Evolutionary conservation across 2,888 invertebrate genomes (phyloP).

Genomic region (Drosophila crucigera): DNA sequence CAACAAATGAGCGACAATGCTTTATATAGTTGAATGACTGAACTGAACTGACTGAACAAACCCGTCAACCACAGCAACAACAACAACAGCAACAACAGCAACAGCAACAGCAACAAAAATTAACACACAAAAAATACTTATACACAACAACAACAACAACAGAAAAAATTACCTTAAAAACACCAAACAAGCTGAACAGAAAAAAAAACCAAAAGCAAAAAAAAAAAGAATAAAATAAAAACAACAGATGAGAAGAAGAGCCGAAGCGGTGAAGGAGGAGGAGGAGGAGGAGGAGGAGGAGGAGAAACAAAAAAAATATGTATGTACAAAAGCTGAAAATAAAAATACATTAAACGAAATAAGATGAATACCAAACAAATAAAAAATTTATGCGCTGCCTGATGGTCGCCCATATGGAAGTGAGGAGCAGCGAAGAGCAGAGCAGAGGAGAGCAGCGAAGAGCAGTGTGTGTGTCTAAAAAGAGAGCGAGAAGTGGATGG

Average conservation of each 20-base stretch:
- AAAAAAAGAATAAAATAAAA: slow-evolving; percentile 49
- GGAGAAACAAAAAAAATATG: slow-evolving; percentile 32
- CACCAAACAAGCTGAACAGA: slow-evolving; percentile 77
- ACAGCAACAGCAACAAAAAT: slow-evolving; percentile 60
- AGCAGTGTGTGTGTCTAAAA: not conserved
- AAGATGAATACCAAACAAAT: slow-evolving; percentile 82
- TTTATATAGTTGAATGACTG: slow-evolving; percentile 80
- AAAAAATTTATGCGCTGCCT: slow-evolving; percentile 77
- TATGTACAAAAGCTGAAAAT: slow-evolving; percentile 75
- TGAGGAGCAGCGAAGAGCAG: not conserved
- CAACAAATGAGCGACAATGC: slow-evolving; percentile 72
- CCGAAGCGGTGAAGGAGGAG: slow-evolving; percentile 10
- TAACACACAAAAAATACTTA: slow-evolving; percentile 80
- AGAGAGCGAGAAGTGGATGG: not conserved
- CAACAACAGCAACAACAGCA: slow-evolving; percentile 62
- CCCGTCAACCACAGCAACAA: slow-evolving; percentile 73
- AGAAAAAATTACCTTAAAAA: slow-evolving; percentile 80
- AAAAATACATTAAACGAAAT: slow-evolving; percentile 81
- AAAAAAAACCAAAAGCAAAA: slow-evolving; percentile 24
- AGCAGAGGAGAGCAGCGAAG: not conserved
- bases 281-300: slow-evolving; percentile 11
- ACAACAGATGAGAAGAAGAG: slow-evolving; percentile 54
- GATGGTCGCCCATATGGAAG: slow-evolving; percentile 33
- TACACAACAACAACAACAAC: slow-evolving; percentile 63
- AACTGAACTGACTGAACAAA: slow-evolving; percentile 72